Conservation (phyloP, 2,888 invertebrate genomes). For the Acanthosepion pharaonis region DNA sequence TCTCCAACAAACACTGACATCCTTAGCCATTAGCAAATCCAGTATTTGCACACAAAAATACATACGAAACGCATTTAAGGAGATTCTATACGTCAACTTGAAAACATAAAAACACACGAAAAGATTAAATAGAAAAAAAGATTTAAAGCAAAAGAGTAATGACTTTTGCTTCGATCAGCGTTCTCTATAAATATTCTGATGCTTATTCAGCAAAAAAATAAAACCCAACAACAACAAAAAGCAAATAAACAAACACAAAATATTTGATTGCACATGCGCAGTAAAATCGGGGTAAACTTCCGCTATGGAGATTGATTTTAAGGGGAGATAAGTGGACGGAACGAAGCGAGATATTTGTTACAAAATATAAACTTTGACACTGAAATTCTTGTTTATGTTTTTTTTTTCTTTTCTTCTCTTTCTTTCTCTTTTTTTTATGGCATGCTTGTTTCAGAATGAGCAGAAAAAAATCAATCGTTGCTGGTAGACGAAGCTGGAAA, state of each 20-base stretch:
- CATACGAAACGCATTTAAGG: not conserved
- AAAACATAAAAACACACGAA: not conserved
- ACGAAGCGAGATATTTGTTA: not conserved
- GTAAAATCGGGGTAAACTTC: not conserved
- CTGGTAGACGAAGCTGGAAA: not conserved
- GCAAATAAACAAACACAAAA: not conserved
- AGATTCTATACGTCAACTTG: not conserved
- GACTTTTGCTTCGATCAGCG: not conserved
- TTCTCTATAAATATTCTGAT: not conserved
- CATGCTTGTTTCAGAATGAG: not conserved
- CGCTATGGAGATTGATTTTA: not conserved
- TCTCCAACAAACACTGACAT: not conserved
- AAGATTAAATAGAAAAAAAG: not conserved
- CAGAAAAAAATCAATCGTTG: not conserved
- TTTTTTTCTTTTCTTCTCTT: not conserved
- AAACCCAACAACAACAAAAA: not conserved
- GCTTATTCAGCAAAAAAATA: not conserved
- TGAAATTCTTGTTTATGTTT: not conserved
- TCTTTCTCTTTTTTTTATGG: not conserved
- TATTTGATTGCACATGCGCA: not conserved
- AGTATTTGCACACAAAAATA: not conserved
- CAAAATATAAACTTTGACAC: constrained; percentile 33
- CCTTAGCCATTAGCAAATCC: not conserved
- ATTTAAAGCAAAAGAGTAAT: not conserved
- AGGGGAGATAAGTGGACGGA: not conserved